A percentile compares a stretch with the other conserved stretches of the same genome.
Conservation (phyloP, 2,888 invertebrate genomes). For the Callyntrura guangdongensis region DNA sequence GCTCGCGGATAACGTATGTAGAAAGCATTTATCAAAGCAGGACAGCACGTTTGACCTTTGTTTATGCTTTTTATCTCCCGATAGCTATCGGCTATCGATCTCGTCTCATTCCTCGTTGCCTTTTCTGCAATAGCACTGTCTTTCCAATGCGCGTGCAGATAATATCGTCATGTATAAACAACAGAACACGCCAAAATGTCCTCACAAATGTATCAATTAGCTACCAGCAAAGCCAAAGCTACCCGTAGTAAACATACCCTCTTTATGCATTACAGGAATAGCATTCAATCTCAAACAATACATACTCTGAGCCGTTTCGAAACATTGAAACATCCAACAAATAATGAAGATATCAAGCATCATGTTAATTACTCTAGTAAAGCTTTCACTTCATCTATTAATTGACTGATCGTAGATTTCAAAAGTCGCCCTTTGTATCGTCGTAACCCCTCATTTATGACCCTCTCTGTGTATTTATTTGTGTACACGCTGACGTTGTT, state of each 20-base stretch:
- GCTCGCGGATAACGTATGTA: not conserved
- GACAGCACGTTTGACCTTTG: conserved; percentile 43
- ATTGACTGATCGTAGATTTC: conserved; percentile 38
- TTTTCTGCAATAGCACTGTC: too few relatives aligned
- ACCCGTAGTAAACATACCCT: too few relatives aligned
- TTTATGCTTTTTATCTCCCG: conserved; percentile 27
- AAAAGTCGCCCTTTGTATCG: not conserved
- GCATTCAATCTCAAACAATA: too few relatives aligned
- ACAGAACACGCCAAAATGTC: not conserved
- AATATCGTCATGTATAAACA: not conserved
- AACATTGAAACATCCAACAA: not conserved
- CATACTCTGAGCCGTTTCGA: not conserved
- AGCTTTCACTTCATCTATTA: conserved; percentile 20
- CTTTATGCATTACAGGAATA: too few relatives aligned
- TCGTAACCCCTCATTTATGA: conserved; percentile 59
- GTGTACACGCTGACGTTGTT: not conserved
- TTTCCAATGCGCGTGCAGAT: too few relatives aligned
- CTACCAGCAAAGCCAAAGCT: not conserved
- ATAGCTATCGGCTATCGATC: conserved; percentile 55
- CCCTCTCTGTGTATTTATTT: not conserved
- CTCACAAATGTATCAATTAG: conserved; percentile 15
- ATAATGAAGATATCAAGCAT: not conserved
- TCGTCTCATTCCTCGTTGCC: conserved; percentile 5
- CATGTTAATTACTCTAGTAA: not conserved
- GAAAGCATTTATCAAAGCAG: not conserved